Base-by-base conservation (phyloP, 2,888 invertebrate species). In the Mesorhabditis sp. region DNA sequence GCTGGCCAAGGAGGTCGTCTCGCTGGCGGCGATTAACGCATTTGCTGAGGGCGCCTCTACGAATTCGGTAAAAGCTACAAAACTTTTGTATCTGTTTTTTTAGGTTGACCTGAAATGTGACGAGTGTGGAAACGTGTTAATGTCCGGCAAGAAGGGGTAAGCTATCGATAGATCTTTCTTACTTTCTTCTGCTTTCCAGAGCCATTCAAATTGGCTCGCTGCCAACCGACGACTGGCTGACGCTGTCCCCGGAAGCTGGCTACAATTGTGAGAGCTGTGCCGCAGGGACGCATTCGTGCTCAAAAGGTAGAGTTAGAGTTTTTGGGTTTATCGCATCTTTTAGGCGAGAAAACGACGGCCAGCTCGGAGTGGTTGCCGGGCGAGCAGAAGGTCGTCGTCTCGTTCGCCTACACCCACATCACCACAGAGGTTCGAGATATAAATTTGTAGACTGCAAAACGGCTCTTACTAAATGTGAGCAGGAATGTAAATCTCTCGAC, bases 191-290 rank as follows among this genome's bases (percentile, higher is more conserved):
- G 15, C 43, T 6, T 43, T 65, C 5, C 43, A 10, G 42, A 6
- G 5, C 58, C 7, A 10, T 50, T 50, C 10, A 50, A 50, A 66
- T 76, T 15, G 75, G 74, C 15, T 70, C 66, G 15, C 71, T 76
- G 10, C 79, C 79, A 2, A 71, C 76, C 43, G 83, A 83, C 66
- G 83, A 82, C 45, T 83, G 80, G 73, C 69, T 82, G 45, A 69
- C 75, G 10, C 78, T 79, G 2, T 71, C 76, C 4, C 80, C 80
- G 6, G 74, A 75, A 3, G 76, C 77, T n/a, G 82, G 82, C 43
- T 81, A 80, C 61, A 74, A 76, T 64, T 80, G 81, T 69, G 80
- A 78, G 10, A 76, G 77, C 7, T 80, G 80, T 68, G 78, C 78
- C 74, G 78, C 80, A 15, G 67, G 74, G 50, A 62, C 45, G 6